phyloP scores from a whole-genome alignment of 2,797 vertebrate species.

The Danio choprae region DNA sequence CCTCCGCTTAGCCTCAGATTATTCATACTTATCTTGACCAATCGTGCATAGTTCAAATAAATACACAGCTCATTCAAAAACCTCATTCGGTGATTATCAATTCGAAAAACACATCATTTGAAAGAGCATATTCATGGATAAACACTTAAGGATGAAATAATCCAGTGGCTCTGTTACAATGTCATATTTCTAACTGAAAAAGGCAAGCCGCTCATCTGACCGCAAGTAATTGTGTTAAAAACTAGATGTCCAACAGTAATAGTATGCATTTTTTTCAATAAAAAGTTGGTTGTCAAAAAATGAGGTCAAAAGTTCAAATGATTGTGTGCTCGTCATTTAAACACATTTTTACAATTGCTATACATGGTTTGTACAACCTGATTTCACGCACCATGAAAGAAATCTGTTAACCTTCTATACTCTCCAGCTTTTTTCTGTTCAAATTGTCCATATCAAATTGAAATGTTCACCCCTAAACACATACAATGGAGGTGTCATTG shows the following conservation, averaged over 20 bases:
- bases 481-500: no score
- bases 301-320: background rate
- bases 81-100: conserved; percentile 24
- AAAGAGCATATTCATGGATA: background rate
- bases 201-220: background rate
- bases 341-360: background rate
- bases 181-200: background rate
- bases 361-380: background rate
- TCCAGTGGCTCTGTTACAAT: background rate
- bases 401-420: no score
- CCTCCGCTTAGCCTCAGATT: conserved; percentile 39
- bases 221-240: background rate
- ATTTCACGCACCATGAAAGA: background rate
- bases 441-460: no score
- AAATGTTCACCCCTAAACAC: no score
- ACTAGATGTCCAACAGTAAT: background rate
- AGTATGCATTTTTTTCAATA: background rate
- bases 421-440: no score
- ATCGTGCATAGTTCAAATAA: conserved; percentile 24
- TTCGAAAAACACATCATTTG: conserved; percentile 23
- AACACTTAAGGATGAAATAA: conserved; percentile 1
- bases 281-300: background rate
- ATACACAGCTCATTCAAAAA: conserved; percentile 15
- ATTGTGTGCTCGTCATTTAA: background rate
- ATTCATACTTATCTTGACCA: conserved; percentile 17